Evolutionary conservation across 2,797 vertebrate species (phyloP), one percentile per base, ranked within the genome.

Genomic region (Pelobates cultripes): DNA sequence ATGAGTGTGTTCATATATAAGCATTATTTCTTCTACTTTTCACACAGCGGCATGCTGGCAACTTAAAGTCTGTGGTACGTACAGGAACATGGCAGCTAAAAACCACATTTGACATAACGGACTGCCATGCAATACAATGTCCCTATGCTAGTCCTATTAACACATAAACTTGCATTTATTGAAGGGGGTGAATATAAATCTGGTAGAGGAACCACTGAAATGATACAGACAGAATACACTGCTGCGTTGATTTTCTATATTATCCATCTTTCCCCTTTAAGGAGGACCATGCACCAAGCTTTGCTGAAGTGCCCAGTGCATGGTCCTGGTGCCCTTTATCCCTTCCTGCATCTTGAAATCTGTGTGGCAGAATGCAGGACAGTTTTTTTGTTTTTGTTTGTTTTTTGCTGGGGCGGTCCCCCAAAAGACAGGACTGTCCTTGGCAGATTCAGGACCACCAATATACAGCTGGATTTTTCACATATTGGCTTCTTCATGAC

Each of bases 11-110:
- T 57, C 61, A 40, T 3, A 64, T 43, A 84, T 3, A 15, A 43
- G 3, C 41, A 73, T 4, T 70, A 4, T 8, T 75, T 64, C n/a
- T 64, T 0, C 70, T n/a, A 70, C 42, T n/a, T 70, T 78, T 7
- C 7, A 14, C 41, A 63, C 83, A 2, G 41, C 80, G 61, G 61
- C 61, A 64, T 14, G n/a, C 61, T 64, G 61, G 61, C n/a, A 64
- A 14, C 61, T 7, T 64, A 14, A 10, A 10, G 61, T 64, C 6
- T n/a, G 61, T n/a, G 61, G 28, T 6, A 64, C 61, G 10, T 40
- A n/a, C 61, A 64, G 61, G 61, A 64, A 64, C 28, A 64, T 64
- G 61, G 61, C n/a, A 64, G n/a, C 61, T n/a, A 64, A 64, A 64
- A 64, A 64, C 17, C n/a, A 64, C 17, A 64, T 64, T 40, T 64